Base-by-base conservation (phyloP, 2,888 invertebrate species). In the Hydrotaea cyrtoneurina region DNA sequence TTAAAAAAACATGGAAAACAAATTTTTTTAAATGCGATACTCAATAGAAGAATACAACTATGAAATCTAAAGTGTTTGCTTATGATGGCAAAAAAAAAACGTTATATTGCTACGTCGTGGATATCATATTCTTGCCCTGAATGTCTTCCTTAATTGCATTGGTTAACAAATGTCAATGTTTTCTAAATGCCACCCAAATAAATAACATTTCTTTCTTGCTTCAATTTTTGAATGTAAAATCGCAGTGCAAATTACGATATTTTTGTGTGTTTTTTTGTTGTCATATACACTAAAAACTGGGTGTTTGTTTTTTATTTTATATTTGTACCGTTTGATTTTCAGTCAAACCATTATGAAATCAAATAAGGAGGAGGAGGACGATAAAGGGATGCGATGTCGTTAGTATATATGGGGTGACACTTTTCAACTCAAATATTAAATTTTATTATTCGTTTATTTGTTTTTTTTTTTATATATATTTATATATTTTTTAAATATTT, bases 361-460 rank as follows among this genome's bases (percentile, higher is more conserved):
- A 50, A 50, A 43, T 43, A n/a, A n/a, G 15, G n/a, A 5, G 50
- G 13, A n/a, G 2, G 50, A n/a, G 50, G n/a, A n/a, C 50, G n/a
- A 15, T 2, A 59, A 59, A 59, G 15, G 59, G 59, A 26, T 55
- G 23, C 26, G 23, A 13, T 31, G 31, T 31, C 23, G 1, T 23
- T 21, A 7, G 23, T 59, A 26, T 59, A 5, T 59, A 13, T 57
- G 19, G 21, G 11, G 59, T 59, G 15, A n/a, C 7, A 26, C 1
- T 66, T 69, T 69, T 43, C 46, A 69, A 69, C 69, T 21, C 3
- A 69, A 69, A 39, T 80, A 78, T 75, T 80, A 46, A 53, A 31
- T 78, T 50, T 80, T 55, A 55, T 80, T 55, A 39, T 73, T 55
- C 66, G 69, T 78, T 80, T 43, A 62, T 71, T 83, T 74, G 31